Base-by-base conservation (phyloP, 2,888 invertebrate species). In the Callyntrura guangdongensis region DNA sequence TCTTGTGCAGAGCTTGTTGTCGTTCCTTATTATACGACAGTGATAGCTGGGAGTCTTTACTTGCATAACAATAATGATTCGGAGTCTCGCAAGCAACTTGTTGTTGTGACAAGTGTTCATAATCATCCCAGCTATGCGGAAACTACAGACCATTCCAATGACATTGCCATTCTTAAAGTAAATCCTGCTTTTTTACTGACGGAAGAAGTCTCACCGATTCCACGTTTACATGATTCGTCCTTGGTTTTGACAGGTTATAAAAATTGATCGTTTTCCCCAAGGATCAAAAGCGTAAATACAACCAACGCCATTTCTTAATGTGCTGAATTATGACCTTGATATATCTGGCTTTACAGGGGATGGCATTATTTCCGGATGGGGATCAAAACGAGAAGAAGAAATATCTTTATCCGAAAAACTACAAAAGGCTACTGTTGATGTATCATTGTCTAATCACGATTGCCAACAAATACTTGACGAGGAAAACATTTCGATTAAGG, bases 111-210 rank as follows among this genome's bases (percentile, higher is more conserved):
- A 0, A 87, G 77, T 36, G 81, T 36, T 11, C 84, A 87, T 17
- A 22, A 83, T 56, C 91, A 91, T 79, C 91, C 91, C 5, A 64
- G 56, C 14, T 92, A 79, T 86, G 81, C 90, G 36, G 89, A 77
- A 20, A 36, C 22, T 2, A 77, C 61, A 20, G 91, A 86, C 17
- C 72, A 79, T 45, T 89, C 89, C 14, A 91, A 91, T 86, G 91
- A 92, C 53, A 91, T 92, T 72, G 91, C 91, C 5, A 56, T 92
- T 14, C 27, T 92, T 4, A 89, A 88, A 61, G 22, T 86, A 0
- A 82, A 53, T 17, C 17, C 86, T 25, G 69, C 77, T 14, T 86
- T 89, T 17, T 25, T 11, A 0, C 56, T 17, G 47, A 90, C 82
- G 9, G 69, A 79, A n/a, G 53, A 56, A 20, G 90, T 90, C 17